Conservation (phyloP, 2,113 vertebrate genomes). For the western clawed frog (Xenopus tropicalis) region UCB_Xtro_10.0 CM004444.2:151846001-151846500, state of each 20-base stretch:
- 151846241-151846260: background rate
- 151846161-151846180: background rate
- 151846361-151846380: too few species aligned
- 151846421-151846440: too few species aligned
- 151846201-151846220: background rate
- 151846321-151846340: too few species aligned
- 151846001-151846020: background rate
- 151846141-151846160: background rate
- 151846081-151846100: constrained; percentile 12
- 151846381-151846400: too few species aligned
- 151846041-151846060: background rate
- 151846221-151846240: background rate
- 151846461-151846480: too few species aligned
- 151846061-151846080: constrained; percentile 26
- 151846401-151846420: too few species aligned
- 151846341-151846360: too few species aligned
- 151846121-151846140: background rate
- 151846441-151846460: too few species aligned
- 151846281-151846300: too few species aligned
- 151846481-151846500: too few species aligned
- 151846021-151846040: constrained; percentile 1
- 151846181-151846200: background rate
- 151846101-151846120: background rate
- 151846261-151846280: too few species aligned
- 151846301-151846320: too few species aligned